Evolutionary conservation across 23 tunicate species (phyloP).

Genomic region (Oikopleura dioica): DNA sequence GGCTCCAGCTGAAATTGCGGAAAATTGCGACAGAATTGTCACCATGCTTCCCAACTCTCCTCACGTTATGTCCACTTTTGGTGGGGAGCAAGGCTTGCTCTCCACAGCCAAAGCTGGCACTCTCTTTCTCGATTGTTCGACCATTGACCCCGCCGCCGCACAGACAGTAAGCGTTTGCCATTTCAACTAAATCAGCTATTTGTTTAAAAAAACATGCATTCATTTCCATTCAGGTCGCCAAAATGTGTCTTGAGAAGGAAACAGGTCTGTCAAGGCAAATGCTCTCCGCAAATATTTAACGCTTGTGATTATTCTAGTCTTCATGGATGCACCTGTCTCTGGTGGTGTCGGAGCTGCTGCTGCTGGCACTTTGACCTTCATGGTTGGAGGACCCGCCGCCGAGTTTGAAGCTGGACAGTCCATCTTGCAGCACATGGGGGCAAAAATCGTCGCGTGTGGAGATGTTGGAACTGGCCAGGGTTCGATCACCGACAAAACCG

Average conservation of each 20-base stretch:
- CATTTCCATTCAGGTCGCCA: too few species aligned
- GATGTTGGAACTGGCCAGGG: slow-evolving; percentile 73
- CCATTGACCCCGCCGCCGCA: slow-evolving; percentile 77
- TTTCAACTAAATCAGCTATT: slow-evolving; percentile 22
- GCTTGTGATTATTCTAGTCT: neutral
- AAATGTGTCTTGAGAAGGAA: neutral
- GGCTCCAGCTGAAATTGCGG: slow-evolving; percentile 63
- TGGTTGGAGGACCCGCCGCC: slow-evolving; percentile 73
- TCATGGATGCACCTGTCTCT: slow-evolving; percentile 88
- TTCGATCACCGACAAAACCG: neutral
- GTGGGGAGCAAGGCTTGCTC: slow-evolving; percentile 40
- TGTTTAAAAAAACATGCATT: neutral
- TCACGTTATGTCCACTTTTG: slow-evolving; percentile 62
- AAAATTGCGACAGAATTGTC: slow-evolving; percentile 23
- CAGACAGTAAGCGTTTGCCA: slow-evolving; percentile 31
- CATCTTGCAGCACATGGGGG: slow-evolving; percentile 37
- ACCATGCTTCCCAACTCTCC: slow-evolving; percentile 83
- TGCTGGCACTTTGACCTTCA: slow-evolving; percentile 74
- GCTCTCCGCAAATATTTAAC: neutral
- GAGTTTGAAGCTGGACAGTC: slow-evolving; percentile 28
- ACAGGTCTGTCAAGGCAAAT: neutral
- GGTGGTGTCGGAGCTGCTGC: slow-evolving; percentile 77
- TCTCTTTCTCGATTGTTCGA: slow-evolving; percentile 61
- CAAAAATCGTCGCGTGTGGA: slow-evolving; percentile 70
- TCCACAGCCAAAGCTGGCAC: slow-evolving; percentile 21